Evolutionary conservation across 1,140 invertebrate species (phyloP).

Genomic region (Sinonovacula constricta): DNA sequence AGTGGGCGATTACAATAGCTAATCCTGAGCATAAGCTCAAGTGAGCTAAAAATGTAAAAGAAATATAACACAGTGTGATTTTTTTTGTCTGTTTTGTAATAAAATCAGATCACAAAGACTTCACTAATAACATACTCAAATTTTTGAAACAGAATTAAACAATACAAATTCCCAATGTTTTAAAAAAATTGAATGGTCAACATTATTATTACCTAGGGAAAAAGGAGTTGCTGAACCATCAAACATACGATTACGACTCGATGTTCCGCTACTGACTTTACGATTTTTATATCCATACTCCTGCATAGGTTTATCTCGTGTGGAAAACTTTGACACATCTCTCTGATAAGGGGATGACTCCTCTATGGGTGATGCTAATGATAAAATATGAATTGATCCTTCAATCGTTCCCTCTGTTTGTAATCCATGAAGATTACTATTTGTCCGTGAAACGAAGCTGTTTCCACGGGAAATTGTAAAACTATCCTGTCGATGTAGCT

Average conservation of each 20-base stretch:
- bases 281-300: conserved; percentile 21
- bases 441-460: conserved; percentile 28
- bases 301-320: conserved; percentile 17
- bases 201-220: neutral
- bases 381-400: conserved; percentile 40
- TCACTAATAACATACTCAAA: no score
- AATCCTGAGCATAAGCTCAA: no score
- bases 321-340: conserved; percentile 32
- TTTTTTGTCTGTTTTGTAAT: no score
- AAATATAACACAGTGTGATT: no score
- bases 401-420: conserved; percentile 43
- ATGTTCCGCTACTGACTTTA: conserved; percentile 20
- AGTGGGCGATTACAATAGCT: no score
- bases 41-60: no score
- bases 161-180: no score
- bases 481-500: conserved; percentile 28
- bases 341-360: conserved; percentile 30
- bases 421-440: conserved; percentile 6
- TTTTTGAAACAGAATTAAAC: no score
- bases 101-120: no score
- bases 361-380: conserved; percentile 34
- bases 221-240: neutral
- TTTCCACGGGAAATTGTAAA: conserved; percentile 38
- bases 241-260: neutral
- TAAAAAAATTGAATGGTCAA: no score